Conservation (phyloP, 2,113 vertebrate genomes). For the Felis chaus region DNA sequence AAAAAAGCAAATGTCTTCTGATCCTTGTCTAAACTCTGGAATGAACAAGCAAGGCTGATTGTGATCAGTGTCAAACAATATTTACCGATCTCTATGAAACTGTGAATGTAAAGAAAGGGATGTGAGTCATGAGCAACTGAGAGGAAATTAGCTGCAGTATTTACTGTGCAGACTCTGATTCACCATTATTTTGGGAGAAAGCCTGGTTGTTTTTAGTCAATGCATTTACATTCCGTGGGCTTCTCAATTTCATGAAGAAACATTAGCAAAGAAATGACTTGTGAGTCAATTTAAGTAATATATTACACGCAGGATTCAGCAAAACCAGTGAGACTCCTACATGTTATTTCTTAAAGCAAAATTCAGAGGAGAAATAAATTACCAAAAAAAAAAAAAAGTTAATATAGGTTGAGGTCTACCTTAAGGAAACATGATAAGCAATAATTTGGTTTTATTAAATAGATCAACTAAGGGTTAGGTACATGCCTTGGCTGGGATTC, state of each 20-base stretch:
- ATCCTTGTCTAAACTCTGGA: conserved; percentile 33
- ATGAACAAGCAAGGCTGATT: conserved; percentile 28
- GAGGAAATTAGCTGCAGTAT: background rate
- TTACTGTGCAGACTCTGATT: background rate
- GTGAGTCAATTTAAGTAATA: background rate
- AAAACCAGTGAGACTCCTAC: background rate
- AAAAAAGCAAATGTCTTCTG: conserved; percentile 44
- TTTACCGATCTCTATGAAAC: conserved; percentile 43
- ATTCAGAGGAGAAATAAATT: background rate
- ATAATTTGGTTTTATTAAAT: background rate
- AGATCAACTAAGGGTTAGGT: background rate
- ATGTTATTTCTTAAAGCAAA: conserved; percentile 19
- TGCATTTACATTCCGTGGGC: background rate
- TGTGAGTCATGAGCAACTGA: background rate
- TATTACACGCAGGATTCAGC: background rate
- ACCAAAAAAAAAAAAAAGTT: background rate
- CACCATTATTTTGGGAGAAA: background rate
- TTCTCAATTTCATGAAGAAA: background rate
- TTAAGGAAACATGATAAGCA: background rate
- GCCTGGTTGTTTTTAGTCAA: background rate
- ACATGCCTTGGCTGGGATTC: background rate
- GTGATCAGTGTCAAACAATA: conserved; percentile 19
- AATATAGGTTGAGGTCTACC: background rate
- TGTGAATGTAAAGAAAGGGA: conserved; percentile 1
- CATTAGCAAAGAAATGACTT: background rate